A percentile compares a stretch with the other conserved stretches of the same genome.
Evolutionary conservation across 2,113 vertebrate species (phyloP).

Genomic region (Pyxicephalus adspersus): DNA sequence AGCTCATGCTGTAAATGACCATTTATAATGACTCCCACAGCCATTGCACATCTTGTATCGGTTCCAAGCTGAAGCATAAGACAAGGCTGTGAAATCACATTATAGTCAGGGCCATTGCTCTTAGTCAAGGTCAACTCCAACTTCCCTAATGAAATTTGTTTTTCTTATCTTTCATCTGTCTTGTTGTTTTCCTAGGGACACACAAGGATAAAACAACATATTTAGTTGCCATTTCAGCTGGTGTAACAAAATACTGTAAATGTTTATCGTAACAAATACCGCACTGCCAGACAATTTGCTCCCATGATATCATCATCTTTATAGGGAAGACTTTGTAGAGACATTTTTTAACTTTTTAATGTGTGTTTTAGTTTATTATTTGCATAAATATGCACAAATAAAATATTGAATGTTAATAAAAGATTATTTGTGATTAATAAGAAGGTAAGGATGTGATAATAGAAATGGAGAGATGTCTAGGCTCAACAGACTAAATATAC

Average conservation of each 20-base stretch:
- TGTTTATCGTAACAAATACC: no score
- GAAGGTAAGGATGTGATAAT: no score
- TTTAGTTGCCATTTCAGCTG: constrained; percentile 2
- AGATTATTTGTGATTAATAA: no score
- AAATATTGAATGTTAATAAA: no score
- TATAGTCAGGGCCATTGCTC: constrained; percentile 11
- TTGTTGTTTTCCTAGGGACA: background rate
- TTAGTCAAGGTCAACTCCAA: constrained; percentile 29
- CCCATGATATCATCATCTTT: no score
- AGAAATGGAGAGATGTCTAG: no score
- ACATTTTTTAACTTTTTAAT: no score
- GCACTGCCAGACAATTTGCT: no score
- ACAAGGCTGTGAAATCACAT: constrained; percentile 37
- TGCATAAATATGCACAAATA: no score
- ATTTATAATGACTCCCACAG: constrained; percentile 17
- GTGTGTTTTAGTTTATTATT: no score
- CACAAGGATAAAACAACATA: constrained; percentile 19
- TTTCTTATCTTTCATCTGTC: constrained; percentile 33
- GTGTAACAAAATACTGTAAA: background rate
- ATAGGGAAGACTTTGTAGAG: no score
- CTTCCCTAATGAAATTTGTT: constrained; percentile 27
- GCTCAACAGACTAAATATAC: no score
- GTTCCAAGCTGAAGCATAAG: constrained; percentile 31
- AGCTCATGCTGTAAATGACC: constrained; percentile 15
- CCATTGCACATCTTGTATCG: constrained; percentile 8